Conservation (phyloP, 2,797 vertebrate species). For the Synanceia verrucosa region DNA sequence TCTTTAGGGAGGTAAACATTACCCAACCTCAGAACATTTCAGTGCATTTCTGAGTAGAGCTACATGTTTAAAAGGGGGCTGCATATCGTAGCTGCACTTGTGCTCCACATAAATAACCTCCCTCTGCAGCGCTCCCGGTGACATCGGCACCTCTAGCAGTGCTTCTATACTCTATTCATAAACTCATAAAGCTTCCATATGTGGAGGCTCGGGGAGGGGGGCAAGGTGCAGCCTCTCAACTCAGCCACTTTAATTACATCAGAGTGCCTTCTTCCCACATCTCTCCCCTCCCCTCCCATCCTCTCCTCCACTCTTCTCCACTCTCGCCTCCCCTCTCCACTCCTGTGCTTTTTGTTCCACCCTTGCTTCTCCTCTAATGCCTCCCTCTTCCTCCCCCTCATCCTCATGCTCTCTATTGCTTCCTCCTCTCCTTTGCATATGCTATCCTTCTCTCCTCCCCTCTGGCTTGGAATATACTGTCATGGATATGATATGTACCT, state of each 20-base stretch:
- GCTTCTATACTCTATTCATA: slow-evolving; percentile 47
- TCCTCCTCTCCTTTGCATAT: slow-evolving; percentile 11
- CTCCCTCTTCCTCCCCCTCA: slow-evolving; percentile 15
- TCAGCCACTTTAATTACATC: slow-evolving; percentile 72
- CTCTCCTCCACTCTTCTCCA: background rate
- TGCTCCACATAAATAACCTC: slow-evolving; percentile 31
- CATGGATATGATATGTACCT: slow-evolving; percentile 45
- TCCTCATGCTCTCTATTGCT: slow-evolving; percentile 19
- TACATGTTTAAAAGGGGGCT: slow-evolving; percentile 1
- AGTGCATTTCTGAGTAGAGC: background rate
- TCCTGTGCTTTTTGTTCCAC: slow-evolving; percentile 32
- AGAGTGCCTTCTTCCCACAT: slow-evolving; percentile 62
- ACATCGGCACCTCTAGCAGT: slow-evolving; percentile 33
- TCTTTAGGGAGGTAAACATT: background rate
- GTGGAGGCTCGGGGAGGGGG: slow-evolving; percentile 26
- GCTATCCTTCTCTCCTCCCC: slow-evolving; percentile 13
- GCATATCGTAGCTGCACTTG: slow-evolving; percentile 15
- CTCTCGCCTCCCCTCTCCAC: slow-evolving; percentile 26
- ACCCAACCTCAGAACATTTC: background rate
- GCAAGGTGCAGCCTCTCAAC: slow-evolving; percentile 62
- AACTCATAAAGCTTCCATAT: slow-evolving; percentile 62
- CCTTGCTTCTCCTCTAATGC: slow-evolving; percentile 26
- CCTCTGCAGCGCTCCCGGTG: slow-evolving; percentile 14
- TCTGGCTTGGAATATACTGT: slow-evolving; percentile 49
- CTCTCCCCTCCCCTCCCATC: background rate